Conservation (phyloP, 2,113 vertebrate genomes). For the Tachuris rubrigastra region DNA sequence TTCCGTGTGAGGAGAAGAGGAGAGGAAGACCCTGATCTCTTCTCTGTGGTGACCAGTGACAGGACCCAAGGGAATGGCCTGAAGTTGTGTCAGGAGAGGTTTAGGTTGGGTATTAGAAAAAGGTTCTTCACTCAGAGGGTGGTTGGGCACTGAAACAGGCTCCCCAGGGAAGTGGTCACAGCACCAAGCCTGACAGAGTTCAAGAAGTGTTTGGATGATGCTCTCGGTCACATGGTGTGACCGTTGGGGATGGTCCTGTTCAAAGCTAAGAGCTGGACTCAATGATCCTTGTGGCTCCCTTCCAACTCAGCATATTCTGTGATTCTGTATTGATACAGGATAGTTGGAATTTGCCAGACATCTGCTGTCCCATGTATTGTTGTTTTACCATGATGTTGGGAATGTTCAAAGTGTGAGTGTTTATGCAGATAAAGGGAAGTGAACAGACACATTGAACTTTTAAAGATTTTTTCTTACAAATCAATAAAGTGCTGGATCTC, state of each 20-base stretch:
- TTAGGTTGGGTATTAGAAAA: background rate
- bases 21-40: background rate
- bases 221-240: background rate
- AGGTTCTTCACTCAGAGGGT: background rate
- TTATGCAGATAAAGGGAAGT: background rate
- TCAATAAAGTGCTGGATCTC: background rate
- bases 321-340: background rate
- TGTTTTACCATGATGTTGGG: background rate
- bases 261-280: background rate
- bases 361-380: background rate
- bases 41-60: background rate
- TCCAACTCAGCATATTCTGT: background rate
- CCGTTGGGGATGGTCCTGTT: background rate
- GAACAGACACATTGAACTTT: background rate
- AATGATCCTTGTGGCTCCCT: background rate
- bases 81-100: background rate
- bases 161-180: background rate
- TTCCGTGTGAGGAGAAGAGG: background rate
- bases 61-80: background rate
- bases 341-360: background rate
- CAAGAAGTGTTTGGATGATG: background rate
- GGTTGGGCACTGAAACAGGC: background rate
- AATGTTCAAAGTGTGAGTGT: background rate
- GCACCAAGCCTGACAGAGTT: background rate
- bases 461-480: background rate